phyloP scores from a whole-genome alignment of 53 echinoderm and acorn worm genomes.

The Glandiceps talaboti region DNA sequence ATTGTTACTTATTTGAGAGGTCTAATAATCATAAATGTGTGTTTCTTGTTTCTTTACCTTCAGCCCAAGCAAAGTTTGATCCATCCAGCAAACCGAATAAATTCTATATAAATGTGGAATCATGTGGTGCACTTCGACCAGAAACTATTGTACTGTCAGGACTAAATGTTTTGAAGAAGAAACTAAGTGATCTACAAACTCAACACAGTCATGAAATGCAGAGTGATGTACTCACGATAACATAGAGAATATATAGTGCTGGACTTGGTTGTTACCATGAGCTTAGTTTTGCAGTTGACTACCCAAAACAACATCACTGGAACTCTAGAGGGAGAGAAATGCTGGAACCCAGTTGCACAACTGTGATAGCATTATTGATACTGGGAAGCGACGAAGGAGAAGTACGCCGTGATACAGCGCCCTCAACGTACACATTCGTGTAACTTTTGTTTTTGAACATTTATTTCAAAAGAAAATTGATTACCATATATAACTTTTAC shows the following conservation, averaged over 20 bases:
- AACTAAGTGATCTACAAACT: slow-evolving; percentile 91
- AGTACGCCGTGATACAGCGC: no score
- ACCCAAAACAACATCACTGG: neutral
- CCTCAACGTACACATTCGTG: no score
- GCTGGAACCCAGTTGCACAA: no score
- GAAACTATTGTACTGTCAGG: slow-evolving; percentile 77
- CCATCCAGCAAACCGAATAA: slow-evolving; percentile 43
- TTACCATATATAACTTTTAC: no score
- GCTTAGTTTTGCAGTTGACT: neutral
- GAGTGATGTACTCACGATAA: slow-evolving; percentile 73
- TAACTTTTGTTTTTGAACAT: no score
- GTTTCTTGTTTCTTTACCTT: neutral
- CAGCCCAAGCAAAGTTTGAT: slow-evolving; percentile 68
- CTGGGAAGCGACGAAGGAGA: no score
- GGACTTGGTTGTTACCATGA: no score
- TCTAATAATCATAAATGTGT: no score
- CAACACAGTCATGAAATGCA: slow-evolving; percentile 97
- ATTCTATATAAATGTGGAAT: slow-evolving; percentile 86
- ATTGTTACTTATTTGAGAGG: no score
- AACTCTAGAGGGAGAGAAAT: neutral
- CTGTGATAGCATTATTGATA: no score
- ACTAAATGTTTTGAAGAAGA: slow-evolving; percentile 76
- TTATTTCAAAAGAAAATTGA: no score
- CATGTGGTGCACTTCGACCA: slow-evolving; percentile 67
- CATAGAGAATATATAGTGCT: neutral